Evolutionary conservation across 2,797 vertebrate species (phyloP), one percentile per base, ranked within the genome.

Genomic region (Psittacula derbiana): DNA sequence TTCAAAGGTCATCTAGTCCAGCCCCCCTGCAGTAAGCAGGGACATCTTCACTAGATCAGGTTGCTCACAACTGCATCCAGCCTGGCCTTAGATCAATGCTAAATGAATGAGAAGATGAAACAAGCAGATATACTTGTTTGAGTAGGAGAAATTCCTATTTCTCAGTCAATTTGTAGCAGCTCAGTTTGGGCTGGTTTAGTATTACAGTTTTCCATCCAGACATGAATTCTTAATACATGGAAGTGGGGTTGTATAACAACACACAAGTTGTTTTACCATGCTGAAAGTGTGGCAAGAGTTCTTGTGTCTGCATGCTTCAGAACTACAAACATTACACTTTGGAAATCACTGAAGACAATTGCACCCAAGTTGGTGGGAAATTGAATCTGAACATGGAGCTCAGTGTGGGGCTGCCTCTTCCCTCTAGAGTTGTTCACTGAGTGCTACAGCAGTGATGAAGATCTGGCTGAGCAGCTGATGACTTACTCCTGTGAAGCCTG

Each of bases 401-500:
- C 25, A 52, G 12, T 25, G 30, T 84, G 40, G 64, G 64, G 20
- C 30, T 93, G 55, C 47, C 31, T 72, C 28, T 36, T 86, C 41
- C n/a, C 38, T 96, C 46, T 75, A 98, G 98, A 98, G 90, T 92
- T 98, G n/a, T 98, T 98, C 97, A 98, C 98, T 0, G 98, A 98
- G 95, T 98, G 98, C 65, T 98, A 98, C 92, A 98, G 98, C 95
- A 98, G 46, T 0, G 98, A 98, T 0, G 98, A 98, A 27, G 98
- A 98, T 2, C 62, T 98, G 55, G 98, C 98, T 1, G 98, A 98
- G 74, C 98, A 98, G 85, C 96, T 98, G 66, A 96, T 98, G 36
- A 97, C 98, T 16, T 98, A 98, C 5, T 98, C 98, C 72, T 98
- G 98, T 31, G 98, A 98, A 69, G 98, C 98, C 62, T 98, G 98